Evolutionary conservation across 2,888 invertebrate species (phyloP), one percentile per base, ranked within the genome.

Genomic region (Oscheius sp.): DNA sequence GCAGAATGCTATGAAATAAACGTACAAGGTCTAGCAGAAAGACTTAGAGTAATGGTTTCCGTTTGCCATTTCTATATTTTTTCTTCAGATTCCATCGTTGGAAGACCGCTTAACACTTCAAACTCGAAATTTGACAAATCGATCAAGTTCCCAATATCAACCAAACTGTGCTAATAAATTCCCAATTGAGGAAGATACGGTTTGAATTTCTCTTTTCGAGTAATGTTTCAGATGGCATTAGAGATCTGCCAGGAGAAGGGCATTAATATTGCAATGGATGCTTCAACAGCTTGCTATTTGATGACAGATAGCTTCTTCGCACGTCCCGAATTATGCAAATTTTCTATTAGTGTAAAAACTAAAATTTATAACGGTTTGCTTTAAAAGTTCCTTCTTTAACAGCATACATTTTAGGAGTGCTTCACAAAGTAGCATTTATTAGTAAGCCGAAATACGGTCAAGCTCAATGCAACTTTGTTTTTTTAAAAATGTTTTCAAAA

Each of bases 201-300:
- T 67, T 20, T n/a, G 50, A 25, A 2, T 6, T 39, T 33, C 1
- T 23, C 15, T 33, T 34, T 12, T 10, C 20, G 4, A 29, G 20
- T 27, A 34, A 58, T 65, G 2, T 17, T 42, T 39, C 27, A 67
- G 67, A 42, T 6, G 10, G 57, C 33, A 4, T 17, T 37, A 6
- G 17, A 34, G 5, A 25, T 61, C 10, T 61, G 68, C 33, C 46
- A 39, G 3, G 61, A 68, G 8, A 46, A 31, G 20, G 17, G 31
- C n/a, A 37, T 68, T 17, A n/a, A n/a, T 17, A n/a, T 61, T 12
- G 58, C 61, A 10, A 68, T 68, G 68, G 68, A 68, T 46, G 61
- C 37, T 23, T 45, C 68, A 23, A 68, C 68, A 2, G 61, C 61
- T 20, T 29, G 61, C 31, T 48, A 61, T 20, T 17, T 68, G 25